phyloP scores from a whole-genome alignment of 2,113 vertebrate species.

The Psilopsiagon aymara region DNA sequence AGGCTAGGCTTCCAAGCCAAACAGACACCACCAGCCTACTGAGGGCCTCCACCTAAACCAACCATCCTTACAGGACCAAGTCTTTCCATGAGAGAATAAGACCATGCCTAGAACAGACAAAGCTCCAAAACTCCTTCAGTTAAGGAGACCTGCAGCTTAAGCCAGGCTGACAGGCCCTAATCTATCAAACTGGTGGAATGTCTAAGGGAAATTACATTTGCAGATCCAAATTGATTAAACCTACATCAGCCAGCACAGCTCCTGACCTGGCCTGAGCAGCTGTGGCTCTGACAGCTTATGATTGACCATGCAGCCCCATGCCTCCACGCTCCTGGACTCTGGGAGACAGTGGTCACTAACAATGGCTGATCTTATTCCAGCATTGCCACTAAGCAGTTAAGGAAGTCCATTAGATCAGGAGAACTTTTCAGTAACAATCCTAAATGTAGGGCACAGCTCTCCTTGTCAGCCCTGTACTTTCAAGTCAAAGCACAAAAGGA shows the following conservation, averaged over 20 bases:
- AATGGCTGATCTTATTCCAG: not conserved
- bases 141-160: not conserved
- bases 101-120: not conserved
- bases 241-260: not conserved
- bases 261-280: not conserved
- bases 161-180: not conserved
- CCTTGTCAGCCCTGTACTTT: not conserved
- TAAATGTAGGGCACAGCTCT: not conserved
- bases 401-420: not conserved
- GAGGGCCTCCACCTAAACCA: not conserved
- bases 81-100: not conserved
- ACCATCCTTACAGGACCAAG: not conserved
- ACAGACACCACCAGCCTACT: not conserved
- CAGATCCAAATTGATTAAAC: not conserved
- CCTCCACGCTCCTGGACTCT: not conserved
- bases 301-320: not conserved
- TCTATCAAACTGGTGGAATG: not conserved
- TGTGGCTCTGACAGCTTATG: not conserved
- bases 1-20: not conserved
- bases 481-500: not conserved
- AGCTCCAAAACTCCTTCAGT: not conserved
- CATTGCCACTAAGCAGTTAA: not conserved
- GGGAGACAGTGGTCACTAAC: not conserved
- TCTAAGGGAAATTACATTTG: not conserved
- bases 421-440: not conserved